phyloP scores from a whole-genome alignment of 2,113 vertebrate genomes.

The Epinephelus moara region DNA sequence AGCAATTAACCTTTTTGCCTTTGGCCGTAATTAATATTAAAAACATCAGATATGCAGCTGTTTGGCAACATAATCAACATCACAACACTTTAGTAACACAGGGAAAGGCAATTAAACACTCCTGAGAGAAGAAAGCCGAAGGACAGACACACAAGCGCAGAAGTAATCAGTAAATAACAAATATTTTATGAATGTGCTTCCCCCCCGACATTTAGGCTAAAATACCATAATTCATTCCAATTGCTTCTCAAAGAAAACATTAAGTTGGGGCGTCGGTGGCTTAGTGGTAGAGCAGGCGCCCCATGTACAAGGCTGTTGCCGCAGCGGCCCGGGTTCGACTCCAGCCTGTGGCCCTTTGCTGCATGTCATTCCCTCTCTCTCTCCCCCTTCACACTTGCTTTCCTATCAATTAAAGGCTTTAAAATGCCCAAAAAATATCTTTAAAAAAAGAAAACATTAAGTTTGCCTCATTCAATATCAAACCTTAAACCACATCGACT shows the following conservation, averaged over 20 bases:
- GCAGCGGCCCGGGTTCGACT: too few relatives aligned
- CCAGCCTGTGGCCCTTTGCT: too few relatives aligned
- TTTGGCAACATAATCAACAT: slow-evolving; percentile 43
- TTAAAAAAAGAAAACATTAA: not conserved
- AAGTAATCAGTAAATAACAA: slow-evolving; percentile 47
- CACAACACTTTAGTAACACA: slow-evolving; percentile 11
- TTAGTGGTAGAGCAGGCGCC: too few relatives aligned
- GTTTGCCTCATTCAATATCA: not conserved
- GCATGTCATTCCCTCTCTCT: too few relatives aligned
- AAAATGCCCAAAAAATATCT: too few relatives aligned
- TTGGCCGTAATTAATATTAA: slow-evolving; percentile 68
- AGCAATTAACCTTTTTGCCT: slow-evolving; percentile 68
- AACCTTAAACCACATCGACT: slow-evolving; percentile 3
- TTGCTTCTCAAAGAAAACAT: not conserved
- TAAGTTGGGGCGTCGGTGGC: not conserved
- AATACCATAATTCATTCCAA: slow-evolving; percentile 15
- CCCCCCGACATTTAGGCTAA: not conserved
- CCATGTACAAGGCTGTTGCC: too few relatives aligned
- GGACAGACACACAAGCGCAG: not conserved
- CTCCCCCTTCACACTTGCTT: too few relatives aligned
- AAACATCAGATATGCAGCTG: slow-evolving; percentile 42
- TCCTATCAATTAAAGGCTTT: too few relatives aligned
- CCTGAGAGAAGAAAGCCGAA: slow-evolving; percentile 17
- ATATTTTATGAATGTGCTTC: slow-evolving; percentile 25
- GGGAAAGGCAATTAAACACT: slow-evolving; percentile 59